Conservation (phyloP, 2,113 vertebrate genomes). For the Phyllostomus discolor region DNA sequence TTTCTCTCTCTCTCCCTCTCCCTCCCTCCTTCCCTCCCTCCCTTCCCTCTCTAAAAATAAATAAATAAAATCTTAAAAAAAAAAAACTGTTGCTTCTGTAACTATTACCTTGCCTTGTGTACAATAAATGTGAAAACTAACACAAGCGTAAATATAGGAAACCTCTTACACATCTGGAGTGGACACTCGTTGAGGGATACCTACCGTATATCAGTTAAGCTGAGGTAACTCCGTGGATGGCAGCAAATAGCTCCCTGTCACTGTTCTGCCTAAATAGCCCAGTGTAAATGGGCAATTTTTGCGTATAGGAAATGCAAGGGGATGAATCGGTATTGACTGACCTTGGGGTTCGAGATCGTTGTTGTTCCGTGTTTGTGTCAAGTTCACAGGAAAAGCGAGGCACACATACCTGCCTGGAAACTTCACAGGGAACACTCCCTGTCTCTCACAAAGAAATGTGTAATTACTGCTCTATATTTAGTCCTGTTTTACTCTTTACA, state of each 20-base stretch:
- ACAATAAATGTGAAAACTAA: not conserved
- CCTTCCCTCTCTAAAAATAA: too few species aligned
- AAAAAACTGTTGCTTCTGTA: not conserved
- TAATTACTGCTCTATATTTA: slow-evolving; percentile 1
- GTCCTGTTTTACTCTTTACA: not conserved
- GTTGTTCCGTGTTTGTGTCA: not conserved
- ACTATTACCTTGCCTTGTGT: not conserved
- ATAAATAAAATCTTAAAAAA: too few species aligned
- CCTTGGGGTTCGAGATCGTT: not conserved
- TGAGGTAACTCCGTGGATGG: not conserved
- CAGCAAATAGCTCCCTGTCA: not conserved
- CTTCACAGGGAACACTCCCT: not conserved
- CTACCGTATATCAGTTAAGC: not conserved
- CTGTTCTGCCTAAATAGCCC: not conserved
- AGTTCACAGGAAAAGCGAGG: not conserved
- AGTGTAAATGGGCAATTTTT: not conserved
- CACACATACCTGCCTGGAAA: not conserved
- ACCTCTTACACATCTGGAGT: not conserved
- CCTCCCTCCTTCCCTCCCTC: too few species aligned
- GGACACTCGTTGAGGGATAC: not conserved
- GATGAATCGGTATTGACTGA: not conserved
- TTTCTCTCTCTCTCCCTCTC: too few species aligned
- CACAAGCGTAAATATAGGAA: not conserved
- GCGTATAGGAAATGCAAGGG: not conserved
- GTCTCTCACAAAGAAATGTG: not conserved